phyloP scores from a whole-genome alignment of 2,113 vertebrate species.

The Neotoma lepida region DNA sequence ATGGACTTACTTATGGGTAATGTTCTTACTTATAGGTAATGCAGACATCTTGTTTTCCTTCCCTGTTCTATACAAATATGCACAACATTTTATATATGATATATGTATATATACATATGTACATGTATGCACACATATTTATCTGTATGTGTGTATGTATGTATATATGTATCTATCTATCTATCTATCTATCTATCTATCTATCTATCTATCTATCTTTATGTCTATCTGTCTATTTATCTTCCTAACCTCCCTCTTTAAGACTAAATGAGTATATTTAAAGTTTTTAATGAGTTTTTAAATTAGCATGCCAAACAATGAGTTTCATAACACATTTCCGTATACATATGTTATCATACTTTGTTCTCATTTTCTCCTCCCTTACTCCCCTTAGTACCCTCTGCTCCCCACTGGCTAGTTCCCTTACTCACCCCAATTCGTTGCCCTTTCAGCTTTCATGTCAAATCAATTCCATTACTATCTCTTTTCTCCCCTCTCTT shows the following conservation, averaged over 20 bases:
- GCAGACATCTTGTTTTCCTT: neutral
- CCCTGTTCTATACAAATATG: neutral
- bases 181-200: neutral
- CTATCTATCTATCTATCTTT: neutral
- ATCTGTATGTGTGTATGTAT: neutral
- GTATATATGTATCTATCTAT: neutral
- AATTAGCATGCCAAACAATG: neutral
- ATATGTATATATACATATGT: neutral
- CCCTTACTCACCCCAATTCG: neutral
- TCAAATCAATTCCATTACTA: neutral
- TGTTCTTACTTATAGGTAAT: neutral
- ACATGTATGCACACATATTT: neutral
- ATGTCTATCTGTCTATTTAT: too few species aligned
- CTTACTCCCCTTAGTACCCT: neutral
- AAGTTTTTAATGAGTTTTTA: neutral
- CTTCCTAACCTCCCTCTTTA: neutral
- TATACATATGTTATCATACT: neutral
- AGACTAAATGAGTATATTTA: constrained; percentile 3
- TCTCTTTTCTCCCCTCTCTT: neutral
- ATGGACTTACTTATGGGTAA: neutral
- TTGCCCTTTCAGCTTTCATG: neutral
- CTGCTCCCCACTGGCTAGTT: neutral
- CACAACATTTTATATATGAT: neutral
- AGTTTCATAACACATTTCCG: neutral
- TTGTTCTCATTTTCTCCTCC: neutral